Base-by-base conservation (phyloP, 1,140 invertebrate genomes). In the Paralvinella palmiformis region DNA sequence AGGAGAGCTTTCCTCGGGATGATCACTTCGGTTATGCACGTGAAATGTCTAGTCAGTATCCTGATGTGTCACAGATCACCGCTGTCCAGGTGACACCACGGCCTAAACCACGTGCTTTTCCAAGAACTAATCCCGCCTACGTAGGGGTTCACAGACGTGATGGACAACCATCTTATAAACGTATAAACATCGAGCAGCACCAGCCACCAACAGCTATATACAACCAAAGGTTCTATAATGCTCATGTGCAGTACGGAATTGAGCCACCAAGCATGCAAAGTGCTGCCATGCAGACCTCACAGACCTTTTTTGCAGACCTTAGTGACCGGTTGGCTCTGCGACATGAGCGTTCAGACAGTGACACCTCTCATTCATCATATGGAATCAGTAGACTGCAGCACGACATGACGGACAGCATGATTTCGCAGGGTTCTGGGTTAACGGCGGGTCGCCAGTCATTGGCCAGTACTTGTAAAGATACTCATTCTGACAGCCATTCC, bases 401-500 rank as follows among this genome's bases (percentile, higher is more conserved):
- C n/a, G 58, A 60, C 7, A 60, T 60, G 58, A 60, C 58, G 1
- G 37, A 60, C n/a, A 44, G 35, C 35, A 32, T 41, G 20, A 15
- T 7, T 2, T 22, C 36, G 10, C 58, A 60, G 35, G 55, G 13
- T 27, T 57, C n/a, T n/a, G 27, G 24, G 1, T 10, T 57, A 32
- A 69, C 27, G 68, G 71, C n/a, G 64, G 69, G n/a, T 67, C 68
- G 7, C 73, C 72, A 62, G 71, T n/a, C n/a, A n/a, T n/a, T n/a
- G n/a, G 69, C 55, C 73, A 71, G 41, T 63, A 68, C 6, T 73
- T 71, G 44, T 68, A 72, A 44, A 68, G 77, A 82, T 5, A 83
- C 85, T 41, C 81, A 83, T 59, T 84, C 84, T 27, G 77, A 76
- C 65, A 79, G 74, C 63, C 77, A 77, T 68, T 80, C 79, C 31